phyloP scores from a whole-genome alignment of 2,113 vertebrate genomes.

The Apteryx mantelli region DNA sequence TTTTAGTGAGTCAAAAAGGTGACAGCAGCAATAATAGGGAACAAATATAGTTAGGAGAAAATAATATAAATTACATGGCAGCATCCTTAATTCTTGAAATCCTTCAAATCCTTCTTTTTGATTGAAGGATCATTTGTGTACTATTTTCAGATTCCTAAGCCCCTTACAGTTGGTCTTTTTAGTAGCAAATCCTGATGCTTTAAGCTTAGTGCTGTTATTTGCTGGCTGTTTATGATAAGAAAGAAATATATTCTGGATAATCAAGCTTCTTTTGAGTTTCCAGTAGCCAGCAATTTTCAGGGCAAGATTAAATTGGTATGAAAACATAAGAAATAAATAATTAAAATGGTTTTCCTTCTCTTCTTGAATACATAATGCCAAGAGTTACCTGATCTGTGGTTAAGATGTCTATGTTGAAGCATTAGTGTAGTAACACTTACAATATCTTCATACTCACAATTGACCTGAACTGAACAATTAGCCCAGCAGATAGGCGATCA shows the following conservation, averaged over 20 bases:
- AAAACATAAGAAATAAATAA: not conserved
- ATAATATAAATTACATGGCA: not conserved
- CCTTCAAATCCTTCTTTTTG: not conserved
- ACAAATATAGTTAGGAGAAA: not conserved
- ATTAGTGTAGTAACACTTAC: not conserved
- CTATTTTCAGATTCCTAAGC: not conserved
- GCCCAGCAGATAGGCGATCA: not conserved
- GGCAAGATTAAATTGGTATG: not conserved
- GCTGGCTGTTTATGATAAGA: not conserved
- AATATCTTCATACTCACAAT: not conserved
- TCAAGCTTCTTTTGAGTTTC: not conserved
- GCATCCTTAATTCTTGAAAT: not conserved
- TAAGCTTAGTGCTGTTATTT: not conserved
- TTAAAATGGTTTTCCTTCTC: not conserved
- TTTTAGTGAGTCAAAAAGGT: not conserved
- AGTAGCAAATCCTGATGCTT: not conserved
- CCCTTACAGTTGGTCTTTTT: not conserved
- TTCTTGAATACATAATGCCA: not conserved
- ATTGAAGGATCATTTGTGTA: not conserved
- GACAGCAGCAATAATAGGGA: not conserved
- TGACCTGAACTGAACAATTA: not conserved
- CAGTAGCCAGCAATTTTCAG: not conserved
- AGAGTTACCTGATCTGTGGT: not conserved
- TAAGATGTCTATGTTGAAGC: not conserved
- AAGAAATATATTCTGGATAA: not conserved